These are phyloP conservation scores for Trogon surrucura DNA, from an alignment of 2,113 vertebrate species.

Conservation along the genomic window DNA sequence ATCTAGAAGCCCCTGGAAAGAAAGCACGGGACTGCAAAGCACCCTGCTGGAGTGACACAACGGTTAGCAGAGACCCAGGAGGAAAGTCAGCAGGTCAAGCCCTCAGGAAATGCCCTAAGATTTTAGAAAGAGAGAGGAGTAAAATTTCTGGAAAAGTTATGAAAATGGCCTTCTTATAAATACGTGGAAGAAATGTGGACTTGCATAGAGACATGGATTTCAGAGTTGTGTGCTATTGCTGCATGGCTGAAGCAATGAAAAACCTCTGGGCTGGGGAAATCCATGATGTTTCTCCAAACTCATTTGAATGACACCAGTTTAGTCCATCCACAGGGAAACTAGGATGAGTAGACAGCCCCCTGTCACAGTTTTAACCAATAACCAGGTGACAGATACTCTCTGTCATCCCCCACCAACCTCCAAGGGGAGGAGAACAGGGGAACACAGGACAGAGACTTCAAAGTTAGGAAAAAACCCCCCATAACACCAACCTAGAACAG, in stretches of 20 bases:
- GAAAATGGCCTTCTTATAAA: not conserved
- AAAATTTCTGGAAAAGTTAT: not conserved
- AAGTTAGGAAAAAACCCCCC: too few species aligned
- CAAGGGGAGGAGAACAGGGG: too few species aligned
- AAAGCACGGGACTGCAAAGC: not conserved
- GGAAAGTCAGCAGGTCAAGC: not conserved
- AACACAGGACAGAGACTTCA: too few species aligned
- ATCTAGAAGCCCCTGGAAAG: conserved; percentile 13
- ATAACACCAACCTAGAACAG: too few species aligned
- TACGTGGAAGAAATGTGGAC: not conserved
- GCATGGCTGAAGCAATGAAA: not conserved
- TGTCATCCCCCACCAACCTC: too few species aligned
- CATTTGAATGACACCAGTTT: not conserved
- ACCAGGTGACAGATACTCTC: too few species aligned
- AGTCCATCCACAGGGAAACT: not conserved
- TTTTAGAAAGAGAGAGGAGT: not conserved
- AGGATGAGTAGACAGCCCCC: not conserved
- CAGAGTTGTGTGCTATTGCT: not conserved
- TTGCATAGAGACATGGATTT: not conserved
- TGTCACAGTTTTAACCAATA: too few species aligned
- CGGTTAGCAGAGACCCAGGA: not conserved
- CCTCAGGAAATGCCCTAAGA: not conserved
- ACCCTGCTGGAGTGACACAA: not conserved
- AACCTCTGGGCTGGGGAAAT: not conserved
- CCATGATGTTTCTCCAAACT: not conserved